Evolutionary conservation across 2,888 invertebrate species (phyloP).

Genomic region (Germaria angustata): DNA sequence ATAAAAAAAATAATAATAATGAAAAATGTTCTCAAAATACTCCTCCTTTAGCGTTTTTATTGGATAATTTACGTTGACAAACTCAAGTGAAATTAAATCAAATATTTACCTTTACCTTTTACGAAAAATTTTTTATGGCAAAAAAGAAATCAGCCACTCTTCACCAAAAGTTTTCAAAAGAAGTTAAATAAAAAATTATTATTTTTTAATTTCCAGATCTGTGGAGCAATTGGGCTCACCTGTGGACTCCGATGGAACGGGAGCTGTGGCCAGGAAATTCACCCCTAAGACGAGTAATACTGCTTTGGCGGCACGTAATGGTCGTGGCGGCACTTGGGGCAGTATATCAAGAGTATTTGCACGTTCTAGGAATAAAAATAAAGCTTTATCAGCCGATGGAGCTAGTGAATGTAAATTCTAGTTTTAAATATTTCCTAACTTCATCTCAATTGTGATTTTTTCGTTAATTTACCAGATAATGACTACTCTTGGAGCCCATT

Average conservation of each 20-base stretch:
- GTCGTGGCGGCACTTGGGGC: slow-evolving; percentile 91
- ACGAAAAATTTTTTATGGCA: too few relatives aligned
- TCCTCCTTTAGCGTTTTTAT: too few relatives aligned
- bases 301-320: slow-evolving; percentile 80
- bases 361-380: slow-evolving; percentile 90
- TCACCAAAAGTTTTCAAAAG: too few relatives aligned
- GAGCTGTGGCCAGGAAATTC: slow-evolving; percentile 79
- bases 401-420: slow-evolving; percentile 82
- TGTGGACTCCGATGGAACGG: slow-evolving; percentile 85
- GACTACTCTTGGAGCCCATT: slow-evolving; percentile 80
- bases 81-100: too few relatives aligned
- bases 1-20: too few relatives aligned
- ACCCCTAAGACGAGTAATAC: slow-evolving; percentile 75
- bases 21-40: too few relatives aligned
- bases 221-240: slow-evolving; percentile 90
- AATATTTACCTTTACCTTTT: too few relatives aligned
- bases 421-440: background rate
- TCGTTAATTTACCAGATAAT: slow-evolving; percentile 69
- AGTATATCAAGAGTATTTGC: slow-evolving; percentile 95
- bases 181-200: too few relatives aligned
- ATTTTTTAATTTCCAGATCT: slow-evolving; percentile 76
- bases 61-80: too few relatives aligned
- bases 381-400: slow-evolving; percentile 80
- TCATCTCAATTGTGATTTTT: background rate
- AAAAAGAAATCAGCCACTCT: too few relatives aligned